phyloP scores from a whole-genome alignment of 1,140 invertebrate species.

The Diorhabda carinulata region DNA sequence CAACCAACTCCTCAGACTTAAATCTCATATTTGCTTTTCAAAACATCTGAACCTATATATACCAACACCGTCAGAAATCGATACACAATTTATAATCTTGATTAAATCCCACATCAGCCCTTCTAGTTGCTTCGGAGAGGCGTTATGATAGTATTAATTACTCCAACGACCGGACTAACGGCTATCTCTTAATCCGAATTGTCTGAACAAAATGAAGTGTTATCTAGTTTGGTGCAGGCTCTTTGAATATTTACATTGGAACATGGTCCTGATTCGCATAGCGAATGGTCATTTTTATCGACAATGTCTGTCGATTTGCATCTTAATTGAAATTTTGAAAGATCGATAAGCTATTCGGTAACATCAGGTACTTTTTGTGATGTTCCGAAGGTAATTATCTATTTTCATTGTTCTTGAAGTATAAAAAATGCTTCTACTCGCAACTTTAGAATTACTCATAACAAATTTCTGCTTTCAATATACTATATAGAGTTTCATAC shows the following conservation, averaged over 20 bases:
- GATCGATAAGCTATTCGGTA: too few relatives aligned
- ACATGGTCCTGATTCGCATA: neutral
- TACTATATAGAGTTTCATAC: too few relatives aligned
- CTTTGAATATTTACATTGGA: neutral
- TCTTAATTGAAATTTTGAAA: neutral
- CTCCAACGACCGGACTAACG: slow-evolving; percentile 31
- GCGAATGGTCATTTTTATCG: neutral
- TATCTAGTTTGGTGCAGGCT: slow-evolving; percentile 12
- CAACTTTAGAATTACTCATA: too few relatives aligned
- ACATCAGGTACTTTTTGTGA: too few relatives aligned
- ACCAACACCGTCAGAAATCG: neutral
- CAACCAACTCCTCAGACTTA: too few relatives aligned
- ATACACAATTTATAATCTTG: neutral
- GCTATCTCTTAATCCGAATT: slow-evolving; percentile 28
- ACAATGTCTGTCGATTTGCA: neutral
- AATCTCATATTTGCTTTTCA: too few relatives aligned
- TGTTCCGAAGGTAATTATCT: too few relatives aligned
- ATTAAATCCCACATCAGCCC: slow-evolving; percentile 4
- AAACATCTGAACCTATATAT: too few relatives aligned
- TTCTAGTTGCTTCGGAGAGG: slow-evolving; percentile 15
- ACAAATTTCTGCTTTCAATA: too few relatives aligned
- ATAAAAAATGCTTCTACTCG: too few relatives aligned
- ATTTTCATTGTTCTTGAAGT: too few relatives aligned
- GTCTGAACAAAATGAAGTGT: slow-evolving; percentile 16
- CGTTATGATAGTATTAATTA: slow-evolving; percentile 29